These are phyloP conservation scores for Gambusia holbrooki DNA, from an alignment of 2,113 vertebrate species.

Conservation along the genomic window DNA sequence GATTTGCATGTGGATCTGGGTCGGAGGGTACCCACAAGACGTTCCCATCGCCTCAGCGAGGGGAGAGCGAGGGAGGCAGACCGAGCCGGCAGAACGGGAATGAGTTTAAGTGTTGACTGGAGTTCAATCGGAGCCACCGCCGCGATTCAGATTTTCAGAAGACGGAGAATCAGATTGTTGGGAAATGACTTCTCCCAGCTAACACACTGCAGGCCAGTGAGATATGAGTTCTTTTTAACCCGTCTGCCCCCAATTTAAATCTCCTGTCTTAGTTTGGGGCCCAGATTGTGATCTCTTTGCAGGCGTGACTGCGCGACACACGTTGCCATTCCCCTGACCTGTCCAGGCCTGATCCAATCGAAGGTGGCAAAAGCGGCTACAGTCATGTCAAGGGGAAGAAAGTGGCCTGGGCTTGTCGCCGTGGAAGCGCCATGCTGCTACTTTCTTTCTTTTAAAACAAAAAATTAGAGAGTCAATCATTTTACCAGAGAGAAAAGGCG, in stretches of 20 bases:
- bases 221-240: slow-evolving; percentile 38
- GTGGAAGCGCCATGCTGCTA: slow-evolving; percentile 42
- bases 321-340: slow-evolving; percentile 53
- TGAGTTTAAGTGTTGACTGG: neutral
- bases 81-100: neutral
- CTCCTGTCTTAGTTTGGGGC: slow-evolving; percentile 17
- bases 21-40: slow-evolving; percentile 24
- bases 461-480: slow-evolving; percentile 27
- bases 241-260: slow-evolving; percentile 52
- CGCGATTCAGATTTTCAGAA: neutral
- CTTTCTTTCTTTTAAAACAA: slow-evolving; percentile 12
- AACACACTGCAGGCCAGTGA: neutral
- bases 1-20: slow-evolving; percentile 65
- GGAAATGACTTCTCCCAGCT: slow-evolving; percentile 35
- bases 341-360: slow-evolving; percentile 41
- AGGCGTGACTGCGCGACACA: slow-evolving; percentile 47
- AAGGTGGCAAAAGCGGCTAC: slow-evolving; percentile 21
- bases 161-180: slow-evolving; percentile 20
- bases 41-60: slow-evolving; percentile 14
- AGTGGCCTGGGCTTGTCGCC: slow-evolving; percentile 50
- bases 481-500: slow-evolving; percentile 45
- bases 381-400: slow-evolving; percentile 54
- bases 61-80: no score
- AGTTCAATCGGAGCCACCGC: slow-evolving; percentile 43
- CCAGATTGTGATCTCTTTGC: slow-evolving; percentile 33